These are phyloP conservation scores for Poeciliopsis paucimaculata DNA, from an alignment of 2,797 vertebrate species.

Conservation along the genomic window DNA sequence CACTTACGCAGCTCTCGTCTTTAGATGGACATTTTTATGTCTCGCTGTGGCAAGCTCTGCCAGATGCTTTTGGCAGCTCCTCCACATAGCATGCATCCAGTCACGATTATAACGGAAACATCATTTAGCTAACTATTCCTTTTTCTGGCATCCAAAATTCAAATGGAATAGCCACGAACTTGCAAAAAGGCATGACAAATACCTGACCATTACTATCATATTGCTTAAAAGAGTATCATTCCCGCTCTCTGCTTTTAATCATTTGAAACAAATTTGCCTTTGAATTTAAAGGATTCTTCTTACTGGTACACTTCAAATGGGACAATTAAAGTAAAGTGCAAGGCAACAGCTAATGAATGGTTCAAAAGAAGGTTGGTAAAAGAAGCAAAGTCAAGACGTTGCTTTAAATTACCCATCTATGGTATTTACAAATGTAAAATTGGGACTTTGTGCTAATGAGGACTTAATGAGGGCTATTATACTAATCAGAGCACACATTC, in stretches of 20 bases:
- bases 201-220: slow-evolving; percentile 11
- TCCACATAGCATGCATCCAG: slow-evolving; percentile 47
- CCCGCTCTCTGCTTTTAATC: slow-evolving; percentile 11
- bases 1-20: slow-evolving; percentile 46
- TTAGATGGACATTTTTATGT: slow-evolving; percentile 32
- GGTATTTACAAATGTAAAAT: slow-evolving; percentile 53
- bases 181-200: slow-evolving; percentile 31
- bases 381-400: slow-evolving; percentile 30
- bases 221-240: not conserved
- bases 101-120: slow-evolving; percentile 37
- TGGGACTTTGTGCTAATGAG: slow-evolving; percentile 44
- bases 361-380: slow-evolving; percentile 45
- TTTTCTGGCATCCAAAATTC: slow-evolving; percentile 40
- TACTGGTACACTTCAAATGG: slow-evolving; percentile 23
- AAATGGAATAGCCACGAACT: slow-evolving; percentile 55
- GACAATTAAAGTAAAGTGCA: slow-evolving; percentile 38
- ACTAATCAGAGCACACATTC: slow-evolving; percentile 42
- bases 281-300: slow-evolving; percentile 18
- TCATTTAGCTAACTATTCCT: slow-evolving; percentile 51
- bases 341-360: slow-evolving; percentile 42
- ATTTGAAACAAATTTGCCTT: slow-evolving; percentile 22
- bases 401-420: slow-evolving; percentile 40
- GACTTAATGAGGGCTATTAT: slow-evolving; percentile 53
- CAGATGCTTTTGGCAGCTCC: slow-evolving; percentile 48
- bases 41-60: slow-evolving; percentile 39